These are phyloP conservation scores for Steinernema scapterisci DNA, from an alignment of 2,888 invertebrate genomes.

Conservation along the genomic window DNA sequence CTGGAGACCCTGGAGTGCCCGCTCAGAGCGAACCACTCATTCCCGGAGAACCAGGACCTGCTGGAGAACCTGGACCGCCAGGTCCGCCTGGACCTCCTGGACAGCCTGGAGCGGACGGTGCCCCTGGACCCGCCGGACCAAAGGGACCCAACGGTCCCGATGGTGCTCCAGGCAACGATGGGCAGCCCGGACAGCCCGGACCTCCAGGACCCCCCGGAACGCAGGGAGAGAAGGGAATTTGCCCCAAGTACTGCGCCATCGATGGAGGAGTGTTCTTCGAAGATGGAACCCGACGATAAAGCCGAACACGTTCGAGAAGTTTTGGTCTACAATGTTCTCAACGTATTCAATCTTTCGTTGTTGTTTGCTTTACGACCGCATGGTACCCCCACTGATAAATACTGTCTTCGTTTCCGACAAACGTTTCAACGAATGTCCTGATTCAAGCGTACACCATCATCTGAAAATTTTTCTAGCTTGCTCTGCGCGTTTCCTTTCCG, in stretches of 20 bases:
- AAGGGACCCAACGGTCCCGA: constrained; percentile 34
- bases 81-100: constrained; percentile 48
- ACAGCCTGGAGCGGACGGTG: constrained; percentile 46
- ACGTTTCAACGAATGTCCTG: no score
- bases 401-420: not conserved
- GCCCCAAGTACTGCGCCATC: constrained; percentile 32
- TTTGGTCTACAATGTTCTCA: constrained; percentile 24
- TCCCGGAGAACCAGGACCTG: constrained; percentile 42
- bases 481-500: no score
- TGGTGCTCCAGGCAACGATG: constrained; percentile 35
- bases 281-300: constrained; percentile 27
- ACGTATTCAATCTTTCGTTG: constrained; percentile 17
- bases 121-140: constrained; percentile 39
- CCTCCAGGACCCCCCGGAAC: constrained; percentile 39
- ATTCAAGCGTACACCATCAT: no score
- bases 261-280: constrained; percentile 28
- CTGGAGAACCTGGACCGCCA: constrained; percentile 45
- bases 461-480: no score
- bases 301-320: not conserved
- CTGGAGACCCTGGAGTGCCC: constrained; percentile 44
- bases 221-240: constrained; percentile 36
- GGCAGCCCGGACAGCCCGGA: constrained; percentile 37
- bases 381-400: not conserved
- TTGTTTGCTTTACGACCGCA: constrained; percentile 21
- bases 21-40: constrained; percentile 42